Evolutionary conservation across 2,113 vertebrate species (phyloP), one percentile per base, ranked within the genome.

Genomic region (Varanus komodoensis): DNA sequence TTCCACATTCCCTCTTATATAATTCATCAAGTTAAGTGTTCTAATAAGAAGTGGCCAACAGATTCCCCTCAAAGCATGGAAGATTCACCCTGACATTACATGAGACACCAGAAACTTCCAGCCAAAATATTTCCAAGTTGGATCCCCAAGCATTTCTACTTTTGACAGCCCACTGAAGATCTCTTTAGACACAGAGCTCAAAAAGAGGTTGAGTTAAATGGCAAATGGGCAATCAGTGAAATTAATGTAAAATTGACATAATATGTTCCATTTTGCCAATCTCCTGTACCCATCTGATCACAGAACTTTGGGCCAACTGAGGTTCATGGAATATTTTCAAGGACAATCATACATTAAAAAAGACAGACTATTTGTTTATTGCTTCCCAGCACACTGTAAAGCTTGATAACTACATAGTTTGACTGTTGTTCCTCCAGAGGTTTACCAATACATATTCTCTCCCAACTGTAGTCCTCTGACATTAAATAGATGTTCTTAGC

Each of bases 1-100:
- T 38, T 82, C 71, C 87, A 90, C 83, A 23, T 11, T 90, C 21
- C 67, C 38, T 19, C 4, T 75, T 71, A 64, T 90, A 54, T 69
- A 93, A 92, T 67, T 4, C 78, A 80, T 52, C 3, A 34, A 44
- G 34, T 21, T 77, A 19, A 38, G 14, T 23, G 8, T n/a, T 64
- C 5, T 25, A 25, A 34, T 21, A 32, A 86, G 17, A 32, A 9
- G 48, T 54, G 44, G 27, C 67, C 34, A 23, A 74, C 8, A 75
- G 48, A 57, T 48, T 74, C 6, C 14, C 7, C 44, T 85, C 29
- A 74, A 86, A 75, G 50, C 32, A 12, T 0, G 61, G 12, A 57
- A 8, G 5, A 9, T 75, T 57, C 32, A 86, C 1, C 5, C 29
- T 84, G 17, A 82, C n/a, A 82, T 38, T 21, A 38, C 8, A 3